Evolutionary conservation across 2,113 vertebrate species (phyloP).

Genomic region (Gobio gobio): DNA sequence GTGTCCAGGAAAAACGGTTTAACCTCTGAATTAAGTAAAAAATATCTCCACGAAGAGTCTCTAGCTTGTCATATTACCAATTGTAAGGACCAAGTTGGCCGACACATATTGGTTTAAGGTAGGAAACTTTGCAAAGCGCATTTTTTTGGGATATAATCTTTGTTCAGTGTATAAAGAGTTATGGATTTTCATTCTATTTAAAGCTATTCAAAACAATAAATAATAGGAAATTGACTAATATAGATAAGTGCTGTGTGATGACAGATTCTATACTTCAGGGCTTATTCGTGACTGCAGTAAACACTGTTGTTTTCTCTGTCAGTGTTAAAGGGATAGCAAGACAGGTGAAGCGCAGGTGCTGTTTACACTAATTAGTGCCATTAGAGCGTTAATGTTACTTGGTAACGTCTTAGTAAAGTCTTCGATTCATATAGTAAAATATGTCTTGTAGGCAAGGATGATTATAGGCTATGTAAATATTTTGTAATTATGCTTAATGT

Average conservation of each 20-base stretch:
- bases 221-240: background rate
- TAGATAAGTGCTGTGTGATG: background rate
- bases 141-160: background rate
- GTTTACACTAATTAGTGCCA: background rate
- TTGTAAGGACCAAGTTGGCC: background rate
- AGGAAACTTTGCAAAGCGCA: slow-evolving; percentile 18
- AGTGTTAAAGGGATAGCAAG: background rate
- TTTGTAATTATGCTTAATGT: background rate
- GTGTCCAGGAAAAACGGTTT: background rate
- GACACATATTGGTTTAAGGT: slow-evolving; percentile 24
- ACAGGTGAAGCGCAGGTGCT: slow-evolving; percentile 29
- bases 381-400: slow-evolving; percentile 33
- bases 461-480: background rate
- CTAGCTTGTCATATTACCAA: background rate
- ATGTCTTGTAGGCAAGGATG: background rate
- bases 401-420: slow-evolving; percentile 1
- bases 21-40: background rate
- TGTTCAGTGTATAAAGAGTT: background rate
- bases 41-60: background rate
- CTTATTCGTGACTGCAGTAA: slow-evolving; percentile 10
- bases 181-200: background rate
- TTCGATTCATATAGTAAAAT: background rate
- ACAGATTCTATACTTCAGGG: background rate
- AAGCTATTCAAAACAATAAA: background rate
- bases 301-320: background rate